Evolutionary conservation across 2,113 vertebrate genomes (phyloP).

Genomic region (Microtus richardsoni): DNA sequence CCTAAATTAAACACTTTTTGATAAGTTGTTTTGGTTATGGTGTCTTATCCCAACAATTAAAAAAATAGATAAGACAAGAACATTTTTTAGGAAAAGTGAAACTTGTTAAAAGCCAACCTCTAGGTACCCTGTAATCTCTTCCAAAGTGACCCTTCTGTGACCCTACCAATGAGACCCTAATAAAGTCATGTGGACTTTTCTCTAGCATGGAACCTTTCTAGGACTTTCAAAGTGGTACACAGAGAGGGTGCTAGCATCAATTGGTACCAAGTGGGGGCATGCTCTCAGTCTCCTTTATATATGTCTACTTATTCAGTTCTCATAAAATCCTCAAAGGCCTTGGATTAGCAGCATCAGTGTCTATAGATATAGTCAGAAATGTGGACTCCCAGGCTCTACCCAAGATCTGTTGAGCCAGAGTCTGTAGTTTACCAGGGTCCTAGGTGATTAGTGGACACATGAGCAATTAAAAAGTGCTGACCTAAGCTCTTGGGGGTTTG

Average conservation of each 20-base stretch:
- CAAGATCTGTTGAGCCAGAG: not conserved
- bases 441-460: not conserved
- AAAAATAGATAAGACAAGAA: not conserved
- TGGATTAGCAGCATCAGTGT: not conserved
- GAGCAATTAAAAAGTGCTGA: not conserved
- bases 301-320: not conserved
- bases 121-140: no score
- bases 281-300: not conserved
- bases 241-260: not conserved
- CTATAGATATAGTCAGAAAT: not conserved
- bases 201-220: not conserved
- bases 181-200: not conserved
- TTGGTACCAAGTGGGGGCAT: accelerated
- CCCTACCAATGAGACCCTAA: not conserved
- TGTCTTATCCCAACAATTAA: not conserved
- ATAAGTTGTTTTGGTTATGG: not conserved
- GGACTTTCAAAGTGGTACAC: not conserved
- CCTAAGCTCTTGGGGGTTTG: not conserved
- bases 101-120: not conserved
- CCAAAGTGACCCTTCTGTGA: not conserved
- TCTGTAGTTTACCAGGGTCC: not conserved
- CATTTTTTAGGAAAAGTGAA: not conserved
- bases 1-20: not conserved
- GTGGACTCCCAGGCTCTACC: not conserved
- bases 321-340: not conserved